Percentiles rank a stretch among this genome's conserved stretches.
Evolutionary conservation across 2,797 vertebrate species (phyloP).

Genomic region (Tragelaphus eurycerus): DNA sequence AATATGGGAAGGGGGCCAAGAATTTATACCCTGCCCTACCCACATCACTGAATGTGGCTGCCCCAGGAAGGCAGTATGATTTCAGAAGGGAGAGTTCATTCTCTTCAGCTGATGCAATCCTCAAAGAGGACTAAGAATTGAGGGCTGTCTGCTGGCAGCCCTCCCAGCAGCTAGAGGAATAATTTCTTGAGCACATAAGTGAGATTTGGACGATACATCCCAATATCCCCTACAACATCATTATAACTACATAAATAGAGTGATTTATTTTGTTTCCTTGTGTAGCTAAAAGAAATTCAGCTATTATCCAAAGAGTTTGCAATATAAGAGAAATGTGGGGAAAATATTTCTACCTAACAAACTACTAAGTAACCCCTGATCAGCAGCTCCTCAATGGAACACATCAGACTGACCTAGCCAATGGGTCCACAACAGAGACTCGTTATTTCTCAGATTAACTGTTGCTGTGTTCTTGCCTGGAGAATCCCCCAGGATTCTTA

Average conservation of each 20-base stretch:
- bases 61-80: neutral
- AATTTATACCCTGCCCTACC: neutral
- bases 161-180: constrained; percentile 17
- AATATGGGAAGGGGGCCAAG: neutral
- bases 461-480: too few relatives aligned
- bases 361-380: neutral
- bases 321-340: constrained; percentile 11
- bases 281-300: neutral
- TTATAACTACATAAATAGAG: neutral
- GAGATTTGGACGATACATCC: neutral
- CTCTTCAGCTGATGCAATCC: neutral
- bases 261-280: neutral
- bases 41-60: neutral
- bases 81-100: neutral
- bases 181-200: neutral
- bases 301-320: neutral
- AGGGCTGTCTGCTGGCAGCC: neutral
- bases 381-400: neutral
- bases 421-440: neutral
- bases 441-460: neutral
- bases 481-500: too few relatives aligned
- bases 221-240: neutral
- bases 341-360: neutral
- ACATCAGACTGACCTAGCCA: neutral
- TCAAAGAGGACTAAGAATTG: neutral